These are phyloP conservation scores for Noctua pronuba DNA, from an alignment of 2,888 invertebrate genomes.

Conservation along the genomic window DNA sequence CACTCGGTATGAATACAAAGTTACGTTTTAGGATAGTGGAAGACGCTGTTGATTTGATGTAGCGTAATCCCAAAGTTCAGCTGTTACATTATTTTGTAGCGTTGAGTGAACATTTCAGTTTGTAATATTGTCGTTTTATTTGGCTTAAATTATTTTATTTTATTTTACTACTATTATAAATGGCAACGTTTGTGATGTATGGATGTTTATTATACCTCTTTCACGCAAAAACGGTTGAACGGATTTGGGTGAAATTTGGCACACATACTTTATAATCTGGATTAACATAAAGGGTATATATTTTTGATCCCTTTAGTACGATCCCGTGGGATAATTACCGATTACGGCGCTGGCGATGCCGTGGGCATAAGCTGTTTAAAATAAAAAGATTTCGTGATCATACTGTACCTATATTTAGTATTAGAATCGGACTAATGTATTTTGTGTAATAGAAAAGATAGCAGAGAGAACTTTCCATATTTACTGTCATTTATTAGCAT, in stretches of 20 bases:
- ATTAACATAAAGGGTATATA: no score
- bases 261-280: no score
- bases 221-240: no score
- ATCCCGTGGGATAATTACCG: no score
- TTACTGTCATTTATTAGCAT: conserved; percentile 33
- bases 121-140: background rate
- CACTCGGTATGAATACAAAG: conserved; percentile 78
- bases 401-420: background rate
- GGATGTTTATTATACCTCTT: no score
- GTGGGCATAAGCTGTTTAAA: no score
- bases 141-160: background rate
- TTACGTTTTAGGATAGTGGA: conserved; percentile 58
- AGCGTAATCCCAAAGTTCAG: conserved; percentile 40
- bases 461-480: background rate
- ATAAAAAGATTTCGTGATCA: background rate
- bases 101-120: background rate
- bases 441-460: background rate
- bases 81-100: conserved; percentile 40
- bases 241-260: no score
- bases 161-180: no score
- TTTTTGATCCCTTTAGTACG: no score
- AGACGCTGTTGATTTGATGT: conserved; percentile 51
- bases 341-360: no score
- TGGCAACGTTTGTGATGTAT: no score
- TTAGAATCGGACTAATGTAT: background rate